Evolutionary conservation across 2,888 invertebrate genomes (phyloP), one percentile per base, ranked within the genome.

Genomic region (Diaperis boleti): DNA sequence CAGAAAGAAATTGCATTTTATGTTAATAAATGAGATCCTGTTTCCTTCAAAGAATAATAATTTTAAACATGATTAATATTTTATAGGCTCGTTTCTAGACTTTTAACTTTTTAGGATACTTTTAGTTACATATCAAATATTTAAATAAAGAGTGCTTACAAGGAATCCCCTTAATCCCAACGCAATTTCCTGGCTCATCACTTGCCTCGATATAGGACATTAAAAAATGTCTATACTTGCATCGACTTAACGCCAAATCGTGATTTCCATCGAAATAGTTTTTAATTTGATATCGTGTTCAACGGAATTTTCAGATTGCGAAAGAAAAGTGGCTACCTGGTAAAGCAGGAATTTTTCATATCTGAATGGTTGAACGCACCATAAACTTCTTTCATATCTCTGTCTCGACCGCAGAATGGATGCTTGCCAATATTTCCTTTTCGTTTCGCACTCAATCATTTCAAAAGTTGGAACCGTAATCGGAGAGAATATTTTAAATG

Each of bases 371-470:
- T 62, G 70, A 69, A 66, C 63, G 65, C 57, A 56, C 64, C 72
- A 69, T 72, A 72, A 72, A 72, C 68, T 71, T 69, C 69, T 69
- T 71, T 70, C 69, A 67, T 71, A 70, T 69, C 69, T 68, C 67
- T 66, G 68, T 60, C 62, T 59, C 55, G 62, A 60, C 60, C 66
- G 62, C 39, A 55, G 50, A 72, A 71, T 71, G 72, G 72, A 71
- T 70, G 67, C 65, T 66, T 68, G 72, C 70, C 74, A 72, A 72
- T 72, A 73, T 69, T 70, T 69, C 67, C 66, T 61, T 64, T 65
- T 71, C 63, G 59, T 59, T 49, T 65, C 60, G 64, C 65, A 68
- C 62, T 69, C 67, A 67, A 70, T 69, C 69, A 69, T 69, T 62
- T 49, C 35, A 45, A 31, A 45, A 55, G 49, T 31, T 50, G 39